Conservation (phyloP, 2,113 vertebrate genomes). For the Epinephelus cyanopodus region DNA sequence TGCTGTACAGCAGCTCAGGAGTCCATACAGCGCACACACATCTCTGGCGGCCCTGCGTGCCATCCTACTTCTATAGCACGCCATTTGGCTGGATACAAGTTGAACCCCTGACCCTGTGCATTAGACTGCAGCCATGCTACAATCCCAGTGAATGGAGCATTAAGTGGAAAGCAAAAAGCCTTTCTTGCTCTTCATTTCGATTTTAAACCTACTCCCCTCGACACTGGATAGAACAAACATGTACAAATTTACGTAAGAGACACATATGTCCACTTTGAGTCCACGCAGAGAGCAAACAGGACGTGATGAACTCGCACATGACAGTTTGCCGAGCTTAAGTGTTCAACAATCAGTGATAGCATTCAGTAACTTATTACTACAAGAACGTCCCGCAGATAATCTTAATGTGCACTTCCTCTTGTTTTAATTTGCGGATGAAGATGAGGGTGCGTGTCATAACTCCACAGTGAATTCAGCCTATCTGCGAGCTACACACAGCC, state of each 20-base stretch:
- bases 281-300: neutral
- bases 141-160: slow-evolving; percentile 6
- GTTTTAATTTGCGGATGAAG: slow-evolving; percentile 26
- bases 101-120: slow-evolving; percentile 50
- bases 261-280: neutral
- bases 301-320: neutral
- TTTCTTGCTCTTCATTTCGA: slow-evolving; percentile 6
- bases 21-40: neutral
- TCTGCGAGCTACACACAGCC: slow-evolving; percentile 1
- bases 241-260: neutral
- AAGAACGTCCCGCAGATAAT: neutral
- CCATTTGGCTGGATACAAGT: slow-evolving; percentile 43
- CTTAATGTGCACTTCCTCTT: slow-evolving; percentile 19
- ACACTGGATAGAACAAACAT: neutral
- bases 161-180: slow-evolving; percentile 26
- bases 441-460: slow-evolving; percentile 30
- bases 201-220: neutral
- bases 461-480: neutral
- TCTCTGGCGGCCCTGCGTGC: neutral
- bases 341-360: neutral
- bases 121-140: slow-evolving; percentile 27
- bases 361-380: neutral
- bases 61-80: slow-evolving; percentile 2
- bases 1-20: neutral
- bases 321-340: neutral